Evolutionary conservation across 2,113 vertebrate genomes (phyloP).

Genomic region (Muntiacus muntjak): DNA sequence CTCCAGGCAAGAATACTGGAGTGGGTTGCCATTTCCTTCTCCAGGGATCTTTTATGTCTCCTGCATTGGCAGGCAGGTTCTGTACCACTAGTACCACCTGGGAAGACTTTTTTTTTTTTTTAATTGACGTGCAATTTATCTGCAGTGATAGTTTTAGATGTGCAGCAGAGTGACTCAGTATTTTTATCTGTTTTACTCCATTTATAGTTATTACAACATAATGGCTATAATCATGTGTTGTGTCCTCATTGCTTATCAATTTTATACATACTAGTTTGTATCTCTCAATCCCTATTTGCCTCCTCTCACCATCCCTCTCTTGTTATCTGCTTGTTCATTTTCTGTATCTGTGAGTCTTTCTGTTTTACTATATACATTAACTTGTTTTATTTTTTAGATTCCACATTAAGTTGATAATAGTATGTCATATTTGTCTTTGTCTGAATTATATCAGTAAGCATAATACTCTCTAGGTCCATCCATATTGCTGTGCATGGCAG

Average conservation of each 20-base stretch:
- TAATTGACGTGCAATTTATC: background rate
- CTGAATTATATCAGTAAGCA: background rate
- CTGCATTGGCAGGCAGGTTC: background rate
- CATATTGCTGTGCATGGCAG: background rate
- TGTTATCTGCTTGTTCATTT: background rate
- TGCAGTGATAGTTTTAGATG: background rate
- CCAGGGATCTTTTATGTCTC: background rate
- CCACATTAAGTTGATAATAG: background rate
- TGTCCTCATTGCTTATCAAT: background rate
- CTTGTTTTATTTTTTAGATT: background rate
- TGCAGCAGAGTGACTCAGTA: background rate
- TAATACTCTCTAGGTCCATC: background rate
- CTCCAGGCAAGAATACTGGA: background rate
- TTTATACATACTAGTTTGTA: background rate
- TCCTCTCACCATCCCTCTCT: background rate
- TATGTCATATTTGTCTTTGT: background rate
- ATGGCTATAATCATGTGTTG: background rate
- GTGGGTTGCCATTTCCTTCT: background rate
- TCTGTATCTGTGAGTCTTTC: background rate
- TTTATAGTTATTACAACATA: background rate
- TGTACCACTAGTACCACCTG: background rate
- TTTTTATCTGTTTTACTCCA: background rate
- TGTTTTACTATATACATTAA: background rate
- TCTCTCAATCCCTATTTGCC: background rate
- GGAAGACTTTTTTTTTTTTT: background rate